Evolutionary conservation across 2,888 invertebrate species (phyloP).

Genomic region (Caradrina clavipalpis): DNA sequence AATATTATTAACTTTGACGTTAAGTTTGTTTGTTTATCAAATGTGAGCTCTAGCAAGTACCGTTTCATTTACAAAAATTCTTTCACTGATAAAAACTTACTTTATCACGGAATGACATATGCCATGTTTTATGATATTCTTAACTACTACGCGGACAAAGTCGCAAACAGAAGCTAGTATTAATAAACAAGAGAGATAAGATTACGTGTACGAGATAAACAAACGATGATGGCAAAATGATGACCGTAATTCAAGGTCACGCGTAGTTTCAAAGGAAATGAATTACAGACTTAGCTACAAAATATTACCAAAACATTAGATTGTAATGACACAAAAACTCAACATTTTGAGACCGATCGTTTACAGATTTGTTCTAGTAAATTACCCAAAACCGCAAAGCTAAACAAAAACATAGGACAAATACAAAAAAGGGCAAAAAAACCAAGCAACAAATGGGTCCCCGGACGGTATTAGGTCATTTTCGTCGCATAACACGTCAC

Average conservation of each 20-base stretch:
- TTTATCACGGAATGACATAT: too few relatives aligned
- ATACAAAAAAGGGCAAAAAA: constrained; percentile 15
- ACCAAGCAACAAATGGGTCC: constrained; percentile 15
- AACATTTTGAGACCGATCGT: background rate
- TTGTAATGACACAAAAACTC: background rate
- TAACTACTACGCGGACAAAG: background rate
- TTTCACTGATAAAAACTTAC: background rate
- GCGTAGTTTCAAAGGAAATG: constrained; percentile 1
- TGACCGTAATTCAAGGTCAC: constrained; percentile 12
- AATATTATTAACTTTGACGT: too few relatives aligned
- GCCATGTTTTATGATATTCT: too few relatives aligned
- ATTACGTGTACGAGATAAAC: background rate
- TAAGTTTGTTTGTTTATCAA: too few relatives aligned
- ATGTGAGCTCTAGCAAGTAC: too few relatives aligned
- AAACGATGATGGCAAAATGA: constrained; percentile 28
- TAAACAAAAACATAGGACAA: background rate
- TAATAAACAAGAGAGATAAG: background rate
- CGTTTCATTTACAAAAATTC: too few relatives aligned
- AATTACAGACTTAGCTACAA: background rate
- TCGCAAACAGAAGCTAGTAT: background rate
- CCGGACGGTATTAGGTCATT: constrained; percentile 52
- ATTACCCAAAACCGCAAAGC: constrained; percentile 16
- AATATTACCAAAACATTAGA: background rate
- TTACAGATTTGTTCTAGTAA: background rate
- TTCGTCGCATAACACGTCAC: constrained; percentile 47